Evolutionary conservation across 2,797 vertebrate genomes (phyloP).

Genomic region (Numenius phaeopus): DNA sequence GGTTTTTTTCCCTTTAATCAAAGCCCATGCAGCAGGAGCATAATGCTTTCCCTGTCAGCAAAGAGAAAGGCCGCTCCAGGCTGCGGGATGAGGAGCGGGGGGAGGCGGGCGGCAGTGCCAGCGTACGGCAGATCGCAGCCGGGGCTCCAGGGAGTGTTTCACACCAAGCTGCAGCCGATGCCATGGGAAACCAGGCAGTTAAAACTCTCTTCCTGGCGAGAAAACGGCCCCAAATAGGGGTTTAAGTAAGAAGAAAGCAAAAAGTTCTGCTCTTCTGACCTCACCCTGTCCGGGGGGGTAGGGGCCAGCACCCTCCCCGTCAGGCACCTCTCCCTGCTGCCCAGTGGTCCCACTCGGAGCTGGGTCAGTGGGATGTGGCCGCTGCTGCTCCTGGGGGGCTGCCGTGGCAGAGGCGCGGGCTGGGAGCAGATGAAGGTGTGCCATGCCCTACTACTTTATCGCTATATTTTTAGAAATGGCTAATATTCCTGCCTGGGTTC

Average conservation of each 20-base stretch:
- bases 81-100: background rate
- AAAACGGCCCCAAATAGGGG: accelerated
- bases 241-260: background rate
- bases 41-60: background rate
- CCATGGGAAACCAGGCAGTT: accelerated
- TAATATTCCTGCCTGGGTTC: background rate
- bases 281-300: background rate
- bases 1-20: background rate
- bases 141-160: background rate
- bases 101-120: background rate
- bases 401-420: background rate
- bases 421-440: accelerated
- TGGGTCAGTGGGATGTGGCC: accelerated
- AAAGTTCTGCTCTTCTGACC: background rate
- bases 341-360: background rate
- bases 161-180: accelerated
- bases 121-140: accelerated
- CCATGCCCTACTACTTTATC: accelerated
- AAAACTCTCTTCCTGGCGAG: background rate
- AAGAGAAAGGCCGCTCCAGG: background rate
- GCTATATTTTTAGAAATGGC: background rate
- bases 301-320: background rate
- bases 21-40: background rate
- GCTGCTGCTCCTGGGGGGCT: background rate
- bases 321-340: background rate